phyloP scores from a whole-genome alignment of 2,113 vertebrate species.

The Crotalus tigris region DNA sequence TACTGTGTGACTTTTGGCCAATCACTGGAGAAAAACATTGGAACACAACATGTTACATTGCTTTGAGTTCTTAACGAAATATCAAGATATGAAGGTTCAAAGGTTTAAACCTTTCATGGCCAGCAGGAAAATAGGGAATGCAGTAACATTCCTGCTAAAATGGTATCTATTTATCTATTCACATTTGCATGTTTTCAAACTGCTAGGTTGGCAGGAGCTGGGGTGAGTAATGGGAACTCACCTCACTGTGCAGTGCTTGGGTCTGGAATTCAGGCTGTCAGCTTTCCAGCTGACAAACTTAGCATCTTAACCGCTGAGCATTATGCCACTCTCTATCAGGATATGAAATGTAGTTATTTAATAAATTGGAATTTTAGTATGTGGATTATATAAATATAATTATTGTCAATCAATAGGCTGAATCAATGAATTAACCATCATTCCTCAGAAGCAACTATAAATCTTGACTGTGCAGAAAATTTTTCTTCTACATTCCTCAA shows the following conservation, averaged over 20 bases:
- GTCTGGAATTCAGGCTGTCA: neutral
- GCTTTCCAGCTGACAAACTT: neutral
- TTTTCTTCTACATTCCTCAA: neutral
- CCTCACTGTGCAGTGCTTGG: neutral
- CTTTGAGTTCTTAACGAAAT: neutral
- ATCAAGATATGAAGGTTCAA: neutral
- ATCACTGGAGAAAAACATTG: neutral
- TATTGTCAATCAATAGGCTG: neutral
- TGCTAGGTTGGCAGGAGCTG: neutral
- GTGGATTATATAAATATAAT: neutral
- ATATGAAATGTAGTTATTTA: neutral
- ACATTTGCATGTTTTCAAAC: neutral
- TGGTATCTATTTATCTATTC: neutral
- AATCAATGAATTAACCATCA: neutral
- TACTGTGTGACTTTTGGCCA: neutral
- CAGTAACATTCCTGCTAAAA: neutral
- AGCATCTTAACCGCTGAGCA: neutral
- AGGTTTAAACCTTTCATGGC: neutral
- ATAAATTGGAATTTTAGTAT: neutral
- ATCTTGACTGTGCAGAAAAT: neutral
- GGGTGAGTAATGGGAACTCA: neutral
- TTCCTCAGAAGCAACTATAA: neutral
- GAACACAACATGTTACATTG: neutral
- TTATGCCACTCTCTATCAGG: neutral
- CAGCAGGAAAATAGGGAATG: neutral